Evolutionary conservation across 1,140 invertebrate species (phyloP), one percentile per base, ranked within the genome.

Genomic region (Drosophila subpulchrella): DNA sequence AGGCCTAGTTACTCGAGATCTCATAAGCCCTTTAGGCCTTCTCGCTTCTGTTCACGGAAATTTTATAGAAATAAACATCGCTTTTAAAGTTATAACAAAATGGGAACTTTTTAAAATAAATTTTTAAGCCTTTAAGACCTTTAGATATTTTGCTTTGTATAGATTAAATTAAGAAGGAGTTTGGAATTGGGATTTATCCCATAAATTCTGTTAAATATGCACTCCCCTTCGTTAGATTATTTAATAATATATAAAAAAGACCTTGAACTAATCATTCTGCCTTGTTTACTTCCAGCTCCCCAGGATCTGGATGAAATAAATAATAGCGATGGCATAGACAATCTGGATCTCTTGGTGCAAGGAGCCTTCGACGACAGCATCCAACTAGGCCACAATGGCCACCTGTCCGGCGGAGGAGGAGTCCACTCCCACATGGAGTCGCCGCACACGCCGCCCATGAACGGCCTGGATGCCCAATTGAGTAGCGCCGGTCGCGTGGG

Each of bases 321-420:
- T 88, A 96, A 97, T 88, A 96, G 90, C 95, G 95, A 95, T 75
- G 95, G 95, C 54, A 96, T 97, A 79, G 96, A 97, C 88, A 96
- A 96, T 93, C 91, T 96, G 71, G 96, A 97, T 86, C 95, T 96
- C 83, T 96, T 96, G 90, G 96, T 97, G 78, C 96, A 95, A 91
- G 91, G 73, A 47, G 75, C 67, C 27, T 81, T 80, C 11, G 78
- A 77, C 41, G 61, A 75, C 30, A 67, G 77, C 34, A 34, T 66
- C 42, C 72, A 78, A 39, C 24, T 68, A 20, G 62, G 47, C 11
- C 38, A 73, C 34, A 60, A 60, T 60, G 61, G 61, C 36, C 60
- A 68, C 27, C 51, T 50, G 10, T 47, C 51, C 15, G 38, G 17
- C 5, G 59, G 70, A 7, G 50, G 57, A 17, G 48, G n/a, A 8